These are phyloP conservation scores for Corythornis leucogaster DNA, from an alignment of 2,797 vertebrate species.

Conservation along the genomic window DNA sequence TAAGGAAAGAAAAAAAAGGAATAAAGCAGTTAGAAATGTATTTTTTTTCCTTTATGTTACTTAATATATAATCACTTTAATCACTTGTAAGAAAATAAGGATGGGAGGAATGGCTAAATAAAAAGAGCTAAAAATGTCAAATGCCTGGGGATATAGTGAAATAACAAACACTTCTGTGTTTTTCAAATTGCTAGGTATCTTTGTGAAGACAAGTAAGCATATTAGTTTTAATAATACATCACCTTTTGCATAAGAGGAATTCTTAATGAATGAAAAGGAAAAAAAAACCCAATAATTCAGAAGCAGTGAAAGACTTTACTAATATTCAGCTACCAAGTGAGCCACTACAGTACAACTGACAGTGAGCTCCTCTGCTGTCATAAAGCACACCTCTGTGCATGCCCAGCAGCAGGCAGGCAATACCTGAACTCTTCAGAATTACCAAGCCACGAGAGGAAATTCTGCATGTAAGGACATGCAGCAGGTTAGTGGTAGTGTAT, in stretches of 20 bases:
- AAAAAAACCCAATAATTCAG: not conserved
- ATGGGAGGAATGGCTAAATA: not conserved
- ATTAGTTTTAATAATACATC: not conserved
- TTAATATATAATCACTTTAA: not conserved
- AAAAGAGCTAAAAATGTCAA: not conserved
- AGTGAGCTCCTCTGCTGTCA: not conserved
- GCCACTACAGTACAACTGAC: not conserved
- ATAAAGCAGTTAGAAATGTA: not conserved
- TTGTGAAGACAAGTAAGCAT: not conserved
- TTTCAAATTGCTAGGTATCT: not conserved
- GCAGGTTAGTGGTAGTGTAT: not conserved
- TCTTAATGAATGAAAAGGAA: not conserved
- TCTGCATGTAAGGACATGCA: not conserved
- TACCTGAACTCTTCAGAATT: not conserved
- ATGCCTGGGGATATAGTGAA: not conserved
- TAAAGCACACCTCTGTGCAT: rapidly evolving
- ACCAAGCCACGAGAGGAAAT: rapidly evolving
- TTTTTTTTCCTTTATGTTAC: not conserved
- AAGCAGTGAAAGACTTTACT: not conserved
- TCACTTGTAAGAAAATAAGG: not conserved
- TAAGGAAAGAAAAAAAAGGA: not conserved
- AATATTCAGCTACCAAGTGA: not conserved
- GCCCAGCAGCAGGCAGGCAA: not conserved
- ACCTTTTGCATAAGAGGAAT: not conserved
- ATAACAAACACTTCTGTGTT: not conserved